Conservation (phyloP, 2,888 invertebrate species). For the Trichogramma dendrolimi region DNA sequence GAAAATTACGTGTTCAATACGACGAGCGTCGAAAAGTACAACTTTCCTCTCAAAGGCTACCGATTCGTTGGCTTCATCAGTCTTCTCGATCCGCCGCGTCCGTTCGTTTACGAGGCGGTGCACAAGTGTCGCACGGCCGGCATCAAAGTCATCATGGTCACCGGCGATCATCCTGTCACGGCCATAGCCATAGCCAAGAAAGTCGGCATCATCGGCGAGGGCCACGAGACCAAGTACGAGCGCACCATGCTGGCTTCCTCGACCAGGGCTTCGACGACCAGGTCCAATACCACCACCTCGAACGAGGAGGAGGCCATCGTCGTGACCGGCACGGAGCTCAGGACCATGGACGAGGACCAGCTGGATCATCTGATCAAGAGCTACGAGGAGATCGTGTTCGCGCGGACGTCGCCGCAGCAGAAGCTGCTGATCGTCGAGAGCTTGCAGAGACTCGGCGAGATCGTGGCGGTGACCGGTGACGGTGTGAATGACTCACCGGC, state of each 20-base stretch:
- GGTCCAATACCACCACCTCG: conserved; percentile 42
- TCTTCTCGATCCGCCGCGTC: conserved; percentile 64
- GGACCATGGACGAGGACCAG: conserved; percentile 57
- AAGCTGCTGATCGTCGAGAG: conserved; percentile 72
- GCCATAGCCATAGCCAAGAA: conserved; percentile 72
- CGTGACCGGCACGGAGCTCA: conserved; percentile 57
- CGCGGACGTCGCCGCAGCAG: conserved; percentile 68
- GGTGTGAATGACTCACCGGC: conserved; percentile 87
- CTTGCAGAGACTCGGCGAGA: conserved; percentile 70
- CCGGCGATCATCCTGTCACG: conserved; percentile 79
- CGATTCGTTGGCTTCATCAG: conserved; percentile 64
- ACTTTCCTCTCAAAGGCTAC: conserved; percentile 65
- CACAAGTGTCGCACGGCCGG: conserved; percentile 68
- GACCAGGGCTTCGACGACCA: conserved; percentile 44
- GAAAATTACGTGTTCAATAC: conserved; percentile 41
- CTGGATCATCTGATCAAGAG: conserved; percentile 59
- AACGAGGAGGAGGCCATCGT: conserved; percentile 55
- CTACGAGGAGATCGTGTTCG: conserved; percentile 71
- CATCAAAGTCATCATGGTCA: conserved; percentile 76
- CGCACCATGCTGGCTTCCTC: conserved; percentile 59
- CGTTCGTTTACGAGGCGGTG: conserved; percentile 64
- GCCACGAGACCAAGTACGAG: conserved; percentile 63
- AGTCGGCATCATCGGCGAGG: conserved; percentile 67
- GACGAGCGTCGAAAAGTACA: conserved; percentile 54
- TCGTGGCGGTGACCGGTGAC: conserved; percentile 78